Evolutionary conservation across 2,888 invertebrate species (phyloP), one percentile per base, ranked within the genome.

Genomic region (Apodemia mormo): DNA sequence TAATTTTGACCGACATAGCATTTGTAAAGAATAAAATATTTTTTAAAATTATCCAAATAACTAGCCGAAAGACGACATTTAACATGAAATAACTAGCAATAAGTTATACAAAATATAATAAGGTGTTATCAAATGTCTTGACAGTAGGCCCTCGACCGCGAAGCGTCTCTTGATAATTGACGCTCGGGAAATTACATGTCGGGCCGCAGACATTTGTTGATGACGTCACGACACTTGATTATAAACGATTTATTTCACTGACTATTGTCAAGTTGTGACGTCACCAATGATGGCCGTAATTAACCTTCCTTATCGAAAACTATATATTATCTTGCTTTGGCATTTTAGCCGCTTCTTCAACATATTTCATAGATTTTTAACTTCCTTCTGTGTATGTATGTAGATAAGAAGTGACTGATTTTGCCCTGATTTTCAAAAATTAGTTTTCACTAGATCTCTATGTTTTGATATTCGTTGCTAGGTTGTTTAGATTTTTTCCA

Each of bases 111-210:
- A 71, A 70, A 79, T 78, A 84, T 84, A 86, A 86, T 84, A 86
- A 85, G 86, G 85, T 85, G 83, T 85, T 88, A 90, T 88, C 86
- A 85, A 86, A 82, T 81, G 83, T 82, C 85, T 85, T 82, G 85
- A 82, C 85, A 85, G 85, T 82, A 84, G 84, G 84, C 83, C 77
- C 86, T 87, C 86, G 85, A 86, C 87, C 87, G 87, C 87, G 85
- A 79, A 78, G 80, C 76, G 80, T 82, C 84, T 82, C 84, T 84
- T 89, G 85, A 92, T 91, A 92, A 92, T 92, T 92, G 92, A 92
- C 91, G 87, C 86, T 80, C 84, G 89, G 92, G 92, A 92, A 92
- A 92, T 92, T 92, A 92, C 92, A 91, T 84, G 92, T 92, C 92
- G 86, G 81, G 81, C 82, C 81, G 82, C 82, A 90, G 92, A 92